These are phyloP conservation scores for Hypolimnas misippus DNA, from an alignment of 2,888 invertebrate genomes.

Conservation along the genomic window DNA sequence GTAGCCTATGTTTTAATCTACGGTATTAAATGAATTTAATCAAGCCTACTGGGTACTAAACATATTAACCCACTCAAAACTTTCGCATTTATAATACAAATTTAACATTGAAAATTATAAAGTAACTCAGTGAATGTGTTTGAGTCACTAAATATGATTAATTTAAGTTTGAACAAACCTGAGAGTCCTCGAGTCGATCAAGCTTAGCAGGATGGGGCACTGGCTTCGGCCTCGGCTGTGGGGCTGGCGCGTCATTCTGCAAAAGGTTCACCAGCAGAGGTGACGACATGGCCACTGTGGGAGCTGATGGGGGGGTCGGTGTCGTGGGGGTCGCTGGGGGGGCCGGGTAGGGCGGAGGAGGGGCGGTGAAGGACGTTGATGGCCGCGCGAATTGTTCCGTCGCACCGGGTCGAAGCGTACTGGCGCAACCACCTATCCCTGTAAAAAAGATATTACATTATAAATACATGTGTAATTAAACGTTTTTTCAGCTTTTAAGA, in stretches of 20 bases:
- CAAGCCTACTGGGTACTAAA: too few relatives aligned
- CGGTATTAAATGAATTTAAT: too few relatives aligned
- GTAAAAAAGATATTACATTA: constrained; percentile 18
- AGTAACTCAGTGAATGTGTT: too few relatives aligned
- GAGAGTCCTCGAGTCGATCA: constrained; percentile 71
- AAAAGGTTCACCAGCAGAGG: constrained; percentile 95
- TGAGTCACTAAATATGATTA: too few relatives aligned
- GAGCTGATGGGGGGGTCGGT: constrained; percentile 50
- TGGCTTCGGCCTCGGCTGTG: constrained; percentile 62
- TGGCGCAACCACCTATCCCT: constrained; percentile 43
- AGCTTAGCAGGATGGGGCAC: constrained; percentile 69
- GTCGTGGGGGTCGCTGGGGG: constrained; percentile 47
- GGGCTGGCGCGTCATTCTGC: constrained; percentile 90
- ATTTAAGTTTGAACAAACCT: too few relatives aligned
- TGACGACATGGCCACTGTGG: constrained; percentile 91
- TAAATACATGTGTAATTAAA: constrained; percentile 13
- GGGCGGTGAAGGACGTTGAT: constrained; percentile 60
- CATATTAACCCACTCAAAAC: too few relatives aligned
- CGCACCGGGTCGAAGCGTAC: constrained; percentile 28
- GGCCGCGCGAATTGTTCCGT: constrained; percentile 45
- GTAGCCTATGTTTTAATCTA: too few relatives aligned
- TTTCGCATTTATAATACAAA: too few relatives aligned
- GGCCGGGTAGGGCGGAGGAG: constrained; percentile 68
- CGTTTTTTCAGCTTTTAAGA: too few relatives aligned
- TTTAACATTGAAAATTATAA: too few relatives aligned